A percentile compares a stretch with the other conserved stretches of the same genome.
These are phyloP conservation scores for Erethizon dorsatum DNA, from an alignment of 2,797 vertebrate genomes.

Conservation along the genomic window DNA sequence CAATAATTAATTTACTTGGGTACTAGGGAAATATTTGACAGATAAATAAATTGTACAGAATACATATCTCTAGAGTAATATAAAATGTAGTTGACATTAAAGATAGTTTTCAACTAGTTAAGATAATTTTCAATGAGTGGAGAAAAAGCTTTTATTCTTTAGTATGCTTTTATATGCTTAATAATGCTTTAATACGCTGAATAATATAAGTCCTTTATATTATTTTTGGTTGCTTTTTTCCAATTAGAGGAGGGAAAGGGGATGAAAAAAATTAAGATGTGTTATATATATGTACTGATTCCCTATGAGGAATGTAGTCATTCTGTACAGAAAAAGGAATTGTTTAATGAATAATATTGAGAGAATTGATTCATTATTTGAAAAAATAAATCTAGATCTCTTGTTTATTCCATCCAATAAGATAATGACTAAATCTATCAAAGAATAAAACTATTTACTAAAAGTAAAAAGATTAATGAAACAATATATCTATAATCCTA, in stretches of 20 bases:
- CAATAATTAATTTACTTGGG: neutral
- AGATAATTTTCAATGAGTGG: neutral
- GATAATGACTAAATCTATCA: neutral
- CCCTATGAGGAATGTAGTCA: neutral
- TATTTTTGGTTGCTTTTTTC: neutral
- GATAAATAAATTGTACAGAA: neutral
- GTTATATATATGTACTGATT: neutral
- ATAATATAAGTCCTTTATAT: neutral
- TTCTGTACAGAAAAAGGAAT: neutral
- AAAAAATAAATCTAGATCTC: slow-evolving; percentile 47
- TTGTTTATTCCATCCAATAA: slow-evolving; percentile 4
- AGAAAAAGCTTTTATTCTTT: neutral
- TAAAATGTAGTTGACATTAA: slow-evolving; percentile 6
- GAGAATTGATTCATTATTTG: neutral
- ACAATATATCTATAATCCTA: neutral
- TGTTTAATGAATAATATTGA: slow-evolving; percentile 29
- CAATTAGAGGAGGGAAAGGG: neutral
- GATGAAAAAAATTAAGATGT: neutral
- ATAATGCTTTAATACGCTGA: no score
- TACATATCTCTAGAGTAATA: slow-evolving; percentile 4
- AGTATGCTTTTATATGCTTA: neutral
- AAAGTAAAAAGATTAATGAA: neutral
- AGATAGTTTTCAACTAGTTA: neutral
- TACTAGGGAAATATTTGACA: slow-evolving; percentile 8
- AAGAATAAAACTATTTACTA: neutral